These are phyloP conservation scores for Drosophila hamatofila DNA, from an alignment of 2,888 invertebrate species.

Conservation along the genomic window DNA sequence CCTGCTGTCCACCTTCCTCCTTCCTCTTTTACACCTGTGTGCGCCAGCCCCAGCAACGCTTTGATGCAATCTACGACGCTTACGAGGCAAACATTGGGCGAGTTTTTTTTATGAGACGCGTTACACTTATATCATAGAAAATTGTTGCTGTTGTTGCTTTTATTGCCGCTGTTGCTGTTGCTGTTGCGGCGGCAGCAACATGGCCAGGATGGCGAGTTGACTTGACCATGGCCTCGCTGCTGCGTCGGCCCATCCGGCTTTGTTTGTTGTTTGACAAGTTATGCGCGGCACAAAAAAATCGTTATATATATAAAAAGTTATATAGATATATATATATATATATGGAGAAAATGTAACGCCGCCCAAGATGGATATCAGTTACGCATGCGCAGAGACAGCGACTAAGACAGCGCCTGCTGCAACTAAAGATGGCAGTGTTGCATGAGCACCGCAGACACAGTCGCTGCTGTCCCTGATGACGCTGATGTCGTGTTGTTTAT, in stretches of 20 bases:
- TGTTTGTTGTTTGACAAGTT: conserved; percentile 76
- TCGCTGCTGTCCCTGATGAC: conserved; percentile 11
- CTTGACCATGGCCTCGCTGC: conserved; percentile 29
- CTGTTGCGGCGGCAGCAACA: conserved; percentile 28
- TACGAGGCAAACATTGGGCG: conserved; percentile 43
- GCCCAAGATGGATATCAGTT: conserved; percentile 76
- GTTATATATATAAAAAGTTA: conserved; percentile 11
- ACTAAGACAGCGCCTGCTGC: conserved; percentile 11
- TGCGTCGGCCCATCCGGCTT: conserved; percentile 54
- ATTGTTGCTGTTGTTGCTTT: conserved; percentile 33
- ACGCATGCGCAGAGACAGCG: conserved; percentile 63
- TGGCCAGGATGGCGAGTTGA: conserved; percentile 24
- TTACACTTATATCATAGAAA: conserved; percentile 54
- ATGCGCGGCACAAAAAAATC: conserved; percentile 55
- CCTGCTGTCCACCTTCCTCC: not conserved
- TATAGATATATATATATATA: conserved; percentile 24
- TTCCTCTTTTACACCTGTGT: conserved; percentile 7
- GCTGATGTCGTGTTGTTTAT: conserved; percentile 9
- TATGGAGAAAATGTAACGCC: conserved; percentile 68
- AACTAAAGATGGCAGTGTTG: conserved; percentile 18
- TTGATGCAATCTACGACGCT: conserved; percentile 60
- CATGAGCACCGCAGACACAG: conserved; percentile 9
- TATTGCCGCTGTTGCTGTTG: conserved; percentile 21
- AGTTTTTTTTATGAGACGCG: conserved; percentile 56
- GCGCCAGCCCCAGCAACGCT: conserved; percentile 32